Base-by-base conservation (phyloP, 1,140 invertebrate species). In the Limonius californicus region DNA sequence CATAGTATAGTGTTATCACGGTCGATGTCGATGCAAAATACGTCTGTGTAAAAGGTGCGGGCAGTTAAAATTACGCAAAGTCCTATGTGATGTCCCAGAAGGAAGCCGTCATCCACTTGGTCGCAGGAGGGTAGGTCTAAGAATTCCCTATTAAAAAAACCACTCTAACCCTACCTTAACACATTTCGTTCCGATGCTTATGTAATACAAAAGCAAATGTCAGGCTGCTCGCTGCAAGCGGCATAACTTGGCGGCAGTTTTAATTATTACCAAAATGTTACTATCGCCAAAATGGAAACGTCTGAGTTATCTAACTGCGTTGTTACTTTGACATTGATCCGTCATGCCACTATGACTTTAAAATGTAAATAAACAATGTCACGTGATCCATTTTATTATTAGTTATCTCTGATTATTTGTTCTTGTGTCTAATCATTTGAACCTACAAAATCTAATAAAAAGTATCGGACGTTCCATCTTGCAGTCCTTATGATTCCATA, bases 71-170 rank as follows among this genome's bases (percentile, higher is more conserved):
- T 55, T 16, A 30, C 19, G 21, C n/a, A 2, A 27, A 50, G 21
- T 47, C 42, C 43, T 27, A 68, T 70, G 72, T 70, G 50, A 88
- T 87, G 86, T 84, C 84, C 81, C 84, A 87, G 79, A 82, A 83
- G 77, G 90, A 92, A 80, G 90, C 90, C 66, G 81, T 91, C 61
- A 90, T 92, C 79, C 90, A 94, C 80, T 84, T 94, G 69, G 82
- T 93, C 67, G 90, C 90, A 76, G 91, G 91, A 82, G 90, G 90
- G 91, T 93, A 82, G 84, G 87, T 81, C 9, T 3, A 27, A 27
- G 3, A 27, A 27, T 27, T 9, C 9, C n/a, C n/a, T n/a, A n/a
- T n/a, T n/a, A n/a, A 27, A 9, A 27, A 27, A 27, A 4, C 9
- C 3, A 27, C 9, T 27, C 23, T 27, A 27, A 27, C 23, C n/a